These are phyloP conservation scores for Typhlichthys eigenmanni DNA, from an alignment of 2,797 vertebrate species.

Conservation along the genomic window DNA sequence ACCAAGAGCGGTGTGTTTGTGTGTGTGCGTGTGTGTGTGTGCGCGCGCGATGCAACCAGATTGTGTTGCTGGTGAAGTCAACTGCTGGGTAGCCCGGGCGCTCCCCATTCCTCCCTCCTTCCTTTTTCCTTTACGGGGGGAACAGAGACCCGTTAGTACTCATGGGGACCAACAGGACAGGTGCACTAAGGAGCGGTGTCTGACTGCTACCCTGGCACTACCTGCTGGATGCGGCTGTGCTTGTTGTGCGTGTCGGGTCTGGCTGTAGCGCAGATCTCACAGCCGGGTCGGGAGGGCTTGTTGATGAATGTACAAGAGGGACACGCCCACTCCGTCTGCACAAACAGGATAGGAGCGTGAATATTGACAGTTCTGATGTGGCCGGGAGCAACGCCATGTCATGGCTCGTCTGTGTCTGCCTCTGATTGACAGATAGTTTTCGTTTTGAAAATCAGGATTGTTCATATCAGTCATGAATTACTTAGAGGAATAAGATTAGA, in stretches of 20 bases:
- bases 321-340: conserved; percentile 87
- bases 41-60: conserved; percentile 20
- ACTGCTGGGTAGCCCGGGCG: conserved; percentile 59
- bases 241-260: conserved; percentile 72
- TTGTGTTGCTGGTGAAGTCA: conserved; percentile 59
- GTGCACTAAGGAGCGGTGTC: background rate
- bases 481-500: no score
- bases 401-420: no score
- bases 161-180: background rate
- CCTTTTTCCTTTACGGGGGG: conserved; percentile 63
- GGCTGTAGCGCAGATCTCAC: conserved; percentile 88
- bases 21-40: conserved; percentile 7
- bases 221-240: conserved; percentile 74
- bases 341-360: background rate
- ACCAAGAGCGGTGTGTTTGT: conserved; percentile 18
- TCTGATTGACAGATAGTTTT: background rate
- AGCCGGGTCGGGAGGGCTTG: conserved; percentile 86
- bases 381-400: no score
- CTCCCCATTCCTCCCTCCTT: conserved; percentile 62
- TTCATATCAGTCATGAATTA: no score
- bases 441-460: background rate
- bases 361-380: background rate
- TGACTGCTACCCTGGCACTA: conserved; percentile 20
- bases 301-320: conserved; percentile 93
- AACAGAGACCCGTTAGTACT: background rate